Conservation (phyloP, 1,140 invertebrate species). For the Solen grandis region DNA sequence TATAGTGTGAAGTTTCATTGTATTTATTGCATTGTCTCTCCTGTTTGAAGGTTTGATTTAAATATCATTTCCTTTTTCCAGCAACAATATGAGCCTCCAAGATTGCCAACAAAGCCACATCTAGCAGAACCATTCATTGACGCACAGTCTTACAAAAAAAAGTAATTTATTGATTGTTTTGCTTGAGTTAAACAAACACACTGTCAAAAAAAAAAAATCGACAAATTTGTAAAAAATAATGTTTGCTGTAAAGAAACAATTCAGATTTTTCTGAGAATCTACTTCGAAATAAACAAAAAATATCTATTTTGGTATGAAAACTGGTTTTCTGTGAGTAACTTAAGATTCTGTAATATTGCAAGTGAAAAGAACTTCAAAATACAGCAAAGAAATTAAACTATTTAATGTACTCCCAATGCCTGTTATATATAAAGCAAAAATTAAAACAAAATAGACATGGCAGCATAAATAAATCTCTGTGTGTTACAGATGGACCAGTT, state of each 20-base stretch:
- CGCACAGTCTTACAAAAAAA: conserved; percentile 86
- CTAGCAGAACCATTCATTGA: conserved; percentile 95
- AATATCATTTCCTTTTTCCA: conserved; percentile 60
- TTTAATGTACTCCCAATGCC: not conserved
- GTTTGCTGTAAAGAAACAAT: not conserved
- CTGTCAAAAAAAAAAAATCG: not conserved
- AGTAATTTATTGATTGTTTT: conserved; percentile 62
- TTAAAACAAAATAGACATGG: not conserved
- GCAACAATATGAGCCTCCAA: conserved; percentile 70
- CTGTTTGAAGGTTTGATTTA: too few relatives aligned
- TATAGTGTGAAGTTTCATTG: too few relatives aligned
- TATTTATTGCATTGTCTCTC: too few relatives aligned
- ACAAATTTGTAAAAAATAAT: not conserved
- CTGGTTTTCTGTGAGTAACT: too few relatives aligned
- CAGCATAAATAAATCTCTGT: conserved; percentile 14
- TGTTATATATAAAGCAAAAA: not conserved
- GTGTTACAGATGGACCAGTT: conserved; percentile 88
- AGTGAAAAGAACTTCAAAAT: too few relatives aligned
- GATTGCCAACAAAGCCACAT: conserved; percentile 84
- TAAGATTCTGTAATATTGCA: too few relatives aligned
- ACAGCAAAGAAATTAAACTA: too few relatives aligned
- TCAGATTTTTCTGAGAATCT: too few relatives aligned
- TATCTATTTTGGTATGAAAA: too few relatives aligned
- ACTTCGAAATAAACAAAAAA: too few relatives aligned
- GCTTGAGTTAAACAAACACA: not conserved